A percentile compares a stretch with the other conserved stretches of the same genome.
phyloP scores from a whole-genome alignment of 2,888 invertebrate genomes.

The Diarsia mendica region DNA sequence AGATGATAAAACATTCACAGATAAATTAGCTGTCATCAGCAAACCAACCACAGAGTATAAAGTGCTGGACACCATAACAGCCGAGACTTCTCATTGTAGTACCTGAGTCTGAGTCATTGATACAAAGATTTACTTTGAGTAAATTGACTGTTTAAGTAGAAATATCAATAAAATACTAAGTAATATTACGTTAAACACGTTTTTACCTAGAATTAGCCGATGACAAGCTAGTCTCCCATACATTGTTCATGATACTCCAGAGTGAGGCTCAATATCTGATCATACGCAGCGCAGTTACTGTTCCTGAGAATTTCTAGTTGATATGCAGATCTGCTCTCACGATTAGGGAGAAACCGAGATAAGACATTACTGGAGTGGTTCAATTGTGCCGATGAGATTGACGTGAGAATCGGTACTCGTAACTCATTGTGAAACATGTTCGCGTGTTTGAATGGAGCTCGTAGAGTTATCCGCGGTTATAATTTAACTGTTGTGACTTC shows the following conservation, averaged over 20 bases:
- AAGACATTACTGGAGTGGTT: conserved; percentile 19
- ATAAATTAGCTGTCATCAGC: too few species aligned
- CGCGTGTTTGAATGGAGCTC: conserved; percentile 10
- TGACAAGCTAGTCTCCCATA: background rate
- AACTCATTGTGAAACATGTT: conserved; percentile 20
- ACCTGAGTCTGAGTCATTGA: background rate
- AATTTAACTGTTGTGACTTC: background rate
- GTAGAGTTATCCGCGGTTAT: conserved; percentile 13
- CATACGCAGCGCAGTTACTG: background rate
- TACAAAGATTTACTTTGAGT: too few species aligned
- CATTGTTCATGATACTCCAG: background rate
- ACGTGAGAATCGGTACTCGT: conserved; percentile 36
- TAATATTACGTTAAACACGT: background rate
- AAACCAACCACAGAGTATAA: too few species aligned
- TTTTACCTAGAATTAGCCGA: background rate
- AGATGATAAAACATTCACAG: too few species aligned
- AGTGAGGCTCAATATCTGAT: conserved; percentile 5
- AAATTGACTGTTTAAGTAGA: background rate
- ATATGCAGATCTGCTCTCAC: conserved; percentile 34
- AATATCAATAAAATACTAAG: background rate
- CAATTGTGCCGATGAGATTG: conserved; percentile 24
- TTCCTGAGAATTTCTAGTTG: conserved; percentile 17
- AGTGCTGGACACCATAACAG: too few species aligned
- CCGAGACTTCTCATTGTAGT: background rate
- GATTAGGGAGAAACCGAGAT: conserved; percentile 33